These are phyloP conservation scores for Psittacara wagleri DNA, from an alignment of 2,113 vertebrate genomes.

Conservation along the genomic window DNA sequence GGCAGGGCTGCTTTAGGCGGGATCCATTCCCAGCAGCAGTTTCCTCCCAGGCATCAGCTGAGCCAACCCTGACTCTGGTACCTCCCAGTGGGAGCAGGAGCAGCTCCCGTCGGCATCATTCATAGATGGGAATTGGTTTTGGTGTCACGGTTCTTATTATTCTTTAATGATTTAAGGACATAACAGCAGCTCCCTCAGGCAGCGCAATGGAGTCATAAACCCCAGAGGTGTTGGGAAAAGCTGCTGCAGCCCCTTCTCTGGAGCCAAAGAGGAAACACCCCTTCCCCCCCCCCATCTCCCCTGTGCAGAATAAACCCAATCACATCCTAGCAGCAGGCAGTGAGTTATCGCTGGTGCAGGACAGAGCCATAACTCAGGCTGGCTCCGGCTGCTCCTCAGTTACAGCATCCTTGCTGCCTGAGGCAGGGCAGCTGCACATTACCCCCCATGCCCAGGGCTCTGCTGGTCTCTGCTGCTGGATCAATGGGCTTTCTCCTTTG, in stretches of 20 bases:
- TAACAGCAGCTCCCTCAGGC: background rate
- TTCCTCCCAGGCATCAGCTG: background rate
- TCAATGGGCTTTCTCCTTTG: background rate
- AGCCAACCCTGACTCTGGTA: background rate
- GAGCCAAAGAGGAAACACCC: background rate
- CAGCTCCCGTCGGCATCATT: background rate
- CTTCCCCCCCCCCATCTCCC: background rate
- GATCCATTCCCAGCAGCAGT: background rate
- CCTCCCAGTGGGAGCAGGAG: background rate
- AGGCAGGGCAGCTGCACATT: background rate
- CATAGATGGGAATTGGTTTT: background rate
- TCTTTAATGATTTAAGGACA: conserved; percentile 17
- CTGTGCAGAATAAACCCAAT: background rate
- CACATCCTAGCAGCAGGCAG: background rate
- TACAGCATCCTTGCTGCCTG: background rate
- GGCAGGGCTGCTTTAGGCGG: background rate
- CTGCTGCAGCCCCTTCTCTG: background rate
- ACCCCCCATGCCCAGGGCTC: background rate
- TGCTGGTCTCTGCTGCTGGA: background rate
- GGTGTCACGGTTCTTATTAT: background rate
- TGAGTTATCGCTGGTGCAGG: conserved; percentile 6
- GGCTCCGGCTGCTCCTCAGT: conserved; percentile 1
- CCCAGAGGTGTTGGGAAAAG: background rate
- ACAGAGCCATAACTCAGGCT: background rate
- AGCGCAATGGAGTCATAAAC: background rate